phyloP scores from a whole-genome alignment of 2,113 vertebrate genomes.

The Sphyrna mokarran region DNA sequence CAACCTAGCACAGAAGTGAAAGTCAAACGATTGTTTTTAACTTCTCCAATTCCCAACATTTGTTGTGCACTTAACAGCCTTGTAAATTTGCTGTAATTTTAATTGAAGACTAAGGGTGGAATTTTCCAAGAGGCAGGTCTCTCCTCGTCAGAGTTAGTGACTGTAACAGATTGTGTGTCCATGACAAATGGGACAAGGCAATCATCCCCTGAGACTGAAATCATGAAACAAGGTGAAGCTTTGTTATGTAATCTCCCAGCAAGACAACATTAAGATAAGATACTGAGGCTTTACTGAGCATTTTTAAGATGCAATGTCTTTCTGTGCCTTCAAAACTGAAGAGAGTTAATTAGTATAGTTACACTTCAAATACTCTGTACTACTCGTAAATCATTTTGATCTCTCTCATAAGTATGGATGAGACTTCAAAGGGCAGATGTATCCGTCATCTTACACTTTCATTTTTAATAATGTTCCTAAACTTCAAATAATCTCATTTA shows the following conservation, averaged over 20 bases:
- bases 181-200: no score
- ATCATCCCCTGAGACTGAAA: neutral
- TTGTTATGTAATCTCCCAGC: neutral
- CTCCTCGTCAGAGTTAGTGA: no score
- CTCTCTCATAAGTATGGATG: neutral
- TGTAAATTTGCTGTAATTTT: neutral
- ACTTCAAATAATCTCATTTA: slow-evolving; percentile 27
- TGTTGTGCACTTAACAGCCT: neutral
- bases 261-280: neutral
- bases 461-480: neutral
- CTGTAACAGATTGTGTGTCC: no score
- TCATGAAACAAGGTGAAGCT: neutral
- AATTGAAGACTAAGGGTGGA: neutral
- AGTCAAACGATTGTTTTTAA: neutral
- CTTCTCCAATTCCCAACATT: neutral
- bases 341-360: slow-evolving; percentile 17
- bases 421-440: slow-evolving; percentile 24
- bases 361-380: neutral
- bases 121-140: no score
- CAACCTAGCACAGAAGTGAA: neutral
- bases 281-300: neutral
- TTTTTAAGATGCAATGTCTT: neutral
- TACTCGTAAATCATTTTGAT: slow-evolving; percentile 25
- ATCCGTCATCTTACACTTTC: slow-evolving; percentile 4
- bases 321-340: neutral